These are phyloP conservation scores for Dendrolimus punctatus DNA, from an alignment of 1,140 invertebrate species.

Conservation along the genomic window DNA sequence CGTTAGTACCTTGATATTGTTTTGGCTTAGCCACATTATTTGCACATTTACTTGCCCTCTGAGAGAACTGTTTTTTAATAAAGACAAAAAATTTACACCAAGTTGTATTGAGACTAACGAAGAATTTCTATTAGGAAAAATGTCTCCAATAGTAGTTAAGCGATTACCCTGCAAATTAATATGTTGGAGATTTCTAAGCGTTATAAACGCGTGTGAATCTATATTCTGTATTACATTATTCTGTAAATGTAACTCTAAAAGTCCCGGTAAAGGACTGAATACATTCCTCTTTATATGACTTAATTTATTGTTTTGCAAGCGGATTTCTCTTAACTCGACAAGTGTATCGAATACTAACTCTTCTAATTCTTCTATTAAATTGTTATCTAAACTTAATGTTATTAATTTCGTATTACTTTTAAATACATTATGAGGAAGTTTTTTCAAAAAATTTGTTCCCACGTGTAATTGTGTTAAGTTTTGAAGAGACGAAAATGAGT, in stretches of 20 bases:
- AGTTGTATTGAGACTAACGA: conserved; percentile 89
- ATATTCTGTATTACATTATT: conserved; percentile 88
- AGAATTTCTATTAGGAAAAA: conserved; percentile 82
- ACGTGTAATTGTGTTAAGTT: conserved; percentile 88
- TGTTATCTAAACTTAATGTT: conserved; percentile 92
- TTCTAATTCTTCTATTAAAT: conserved; percentile 86
- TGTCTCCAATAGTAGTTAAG: conserved; percentile 83
- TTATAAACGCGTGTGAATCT: conserved; percentile 87
- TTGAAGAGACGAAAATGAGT: conserved; percentile 79
- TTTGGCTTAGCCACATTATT: conserved; percentile 90
- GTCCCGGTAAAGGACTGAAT: conserved; percentile 83
- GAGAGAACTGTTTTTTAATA: conserved; percentile 85
- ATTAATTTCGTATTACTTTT: conserved; percentile 81
- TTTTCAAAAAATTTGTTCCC: conserved; percentile 88
- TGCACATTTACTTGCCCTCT: conserved; percentile 84
- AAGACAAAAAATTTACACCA: conserved; percentile 84
- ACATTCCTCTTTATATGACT: conserved; percentile 82
- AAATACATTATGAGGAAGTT: conserved; percentile 82
- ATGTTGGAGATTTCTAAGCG: conserved; percentile 87
- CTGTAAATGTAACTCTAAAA: conserved; percentile 90
- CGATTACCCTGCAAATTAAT: conserved; percentile 90
- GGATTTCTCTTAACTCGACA: conserved; percentile 83
- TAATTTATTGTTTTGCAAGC: conserved; percentile 89
- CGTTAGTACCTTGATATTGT: conserved; percentile 82
- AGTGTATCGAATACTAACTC: conserved; percentile 85